phyloP scores from a whole-genome alignment of 2,888 invertebrate genomes.

The Hydriomena furcata region DNA sequence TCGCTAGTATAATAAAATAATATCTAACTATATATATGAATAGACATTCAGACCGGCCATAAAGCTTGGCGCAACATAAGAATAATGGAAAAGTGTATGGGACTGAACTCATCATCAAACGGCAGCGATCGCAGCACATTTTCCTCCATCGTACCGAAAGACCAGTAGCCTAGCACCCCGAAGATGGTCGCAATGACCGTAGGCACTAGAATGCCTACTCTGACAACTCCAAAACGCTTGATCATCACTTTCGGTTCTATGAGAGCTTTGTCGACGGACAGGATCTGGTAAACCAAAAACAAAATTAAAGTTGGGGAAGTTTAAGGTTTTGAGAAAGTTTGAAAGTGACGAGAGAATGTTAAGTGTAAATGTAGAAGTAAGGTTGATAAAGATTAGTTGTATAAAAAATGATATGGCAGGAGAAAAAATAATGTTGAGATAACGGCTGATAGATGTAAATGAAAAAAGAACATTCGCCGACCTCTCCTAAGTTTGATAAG shows the following conservation, averaged over 20 bases:
- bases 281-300: slow-evolving; percentile 8
- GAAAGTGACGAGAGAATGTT: too few species aligned
- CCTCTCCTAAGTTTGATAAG: too few species aligned
- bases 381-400: too few species aligned
- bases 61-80: not conserved
- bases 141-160: slow-evolving; percentile 59
- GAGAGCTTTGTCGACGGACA: slow-evolving; percentile 51
- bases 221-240: slow-evolving; percentile 46
- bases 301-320: too few species aligned
- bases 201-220: slow-evolving; percentile 44
- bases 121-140: slow-evolving; percentile 57
- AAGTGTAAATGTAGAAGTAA: too few species aligned
- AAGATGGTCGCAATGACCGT: slow-evolving; percentile 43
- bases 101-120: slow-evolving; percentile 52
- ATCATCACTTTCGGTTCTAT: slow-evolving; percentile 44
- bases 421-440: too few species aligned
- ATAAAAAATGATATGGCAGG: too few species aligned
- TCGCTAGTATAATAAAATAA: too few species aligned
- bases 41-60: not conserved
- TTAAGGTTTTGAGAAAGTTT: too few species aligned
- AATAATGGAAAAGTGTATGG: slow-evolving; percentile 4
- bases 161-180: slow-evolving; percentile 54
- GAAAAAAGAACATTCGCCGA: too few species aligned
- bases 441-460: too few species aligned
- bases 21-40: too few species aligned